Evolutionary conservation across 30 jellyfish, hydroid and myxozoan species (phyloP).

Genomic region (Morbakka virulenta): DNA sequence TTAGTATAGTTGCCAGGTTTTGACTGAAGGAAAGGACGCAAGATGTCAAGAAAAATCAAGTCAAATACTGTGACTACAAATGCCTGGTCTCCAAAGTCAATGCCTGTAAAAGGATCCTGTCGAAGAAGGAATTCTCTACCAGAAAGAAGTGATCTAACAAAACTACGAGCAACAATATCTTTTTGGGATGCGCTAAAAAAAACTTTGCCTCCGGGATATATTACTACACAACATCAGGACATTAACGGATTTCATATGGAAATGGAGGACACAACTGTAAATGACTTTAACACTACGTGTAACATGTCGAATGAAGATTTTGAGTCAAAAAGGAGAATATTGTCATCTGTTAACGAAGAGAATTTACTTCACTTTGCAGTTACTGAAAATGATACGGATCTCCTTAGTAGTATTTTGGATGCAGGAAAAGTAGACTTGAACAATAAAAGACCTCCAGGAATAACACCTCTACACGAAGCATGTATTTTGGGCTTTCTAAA

Average conservation of each 20-base stretch:
- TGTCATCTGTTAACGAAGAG: constrained; percentile 51
- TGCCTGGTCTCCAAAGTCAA: background rate
- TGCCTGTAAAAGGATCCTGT: background rate
- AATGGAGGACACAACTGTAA: background rate
- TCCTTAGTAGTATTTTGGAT: constrained; percentile 11
- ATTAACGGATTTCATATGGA: too few species aligned
- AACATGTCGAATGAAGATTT: too few species aligned
- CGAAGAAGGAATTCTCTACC: background rate
- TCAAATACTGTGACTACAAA: background rate
- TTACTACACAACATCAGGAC: background rate
- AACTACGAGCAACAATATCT: background rate
- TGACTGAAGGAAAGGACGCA: too few species aligned
- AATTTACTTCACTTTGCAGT: constrained; percentile 52
- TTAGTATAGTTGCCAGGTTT: too few species aligned
- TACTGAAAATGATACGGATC: constrained; percentile 24
- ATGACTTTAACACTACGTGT: too few species aligned
- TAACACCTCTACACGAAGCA: constrained; percentile 55
- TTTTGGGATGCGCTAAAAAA: background rate
- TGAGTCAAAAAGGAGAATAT: constrained; percentile 47
- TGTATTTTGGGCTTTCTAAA: constrained; percentile 38
- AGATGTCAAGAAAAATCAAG: background rate
- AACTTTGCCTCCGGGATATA: background rate
- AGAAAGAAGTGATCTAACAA: background rate
- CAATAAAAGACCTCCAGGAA: constrained; percentile 58
- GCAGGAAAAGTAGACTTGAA: constrained; percentile 26